Evolutionary conservation across 2,797 vertebrate species (phyloP).

Genomic region (Discoglossus pictus): DNA sequence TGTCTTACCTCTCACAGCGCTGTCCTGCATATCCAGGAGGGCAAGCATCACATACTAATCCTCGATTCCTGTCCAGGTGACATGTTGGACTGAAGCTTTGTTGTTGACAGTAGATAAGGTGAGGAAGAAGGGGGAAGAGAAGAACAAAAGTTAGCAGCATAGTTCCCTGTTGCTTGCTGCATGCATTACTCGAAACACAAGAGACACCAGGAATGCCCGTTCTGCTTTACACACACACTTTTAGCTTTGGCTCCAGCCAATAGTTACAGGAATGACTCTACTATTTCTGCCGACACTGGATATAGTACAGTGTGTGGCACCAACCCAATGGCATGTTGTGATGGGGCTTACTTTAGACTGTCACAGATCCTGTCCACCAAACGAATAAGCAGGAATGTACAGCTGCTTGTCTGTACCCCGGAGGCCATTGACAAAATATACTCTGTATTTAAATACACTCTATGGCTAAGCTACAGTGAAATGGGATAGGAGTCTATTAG

Average conservation of each 20-base stretch:
- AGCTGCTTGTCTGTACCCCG: slow-evolving; percentile 64
- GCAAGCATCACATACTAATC: slow-evolving; percentile 85
- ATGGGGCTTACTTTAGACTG: slow-evolving; percentile 67
- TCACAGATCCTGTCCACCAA: slow-evolving; percentile 58
- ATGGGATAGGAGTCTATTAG: slow-evolving; percentile 45
- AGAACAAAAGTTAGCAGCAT: slow-evolving; percentile 71
- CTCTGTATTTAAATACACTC: slow-evolving; percentile 24
- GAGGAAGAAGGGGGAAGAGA: slow-evolving; percentile 64
- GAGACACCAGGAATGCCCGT: slow-evolving; percentile 50
- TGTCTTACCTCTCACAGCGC: slow-evolving; percentile 88
- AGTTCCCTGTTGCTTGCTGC: slow-evolving; percentile 51
- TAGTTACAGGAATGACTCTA: slow-evolving; percentile 64
- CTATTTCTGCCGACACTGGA: slow-evolving; percentile 74
- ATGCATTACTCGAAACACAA: slow-evolving; percentile 54
- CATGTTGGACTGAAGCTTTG: slow-evolving; percentile 94
- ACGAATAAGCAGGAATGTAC: slow-evolving; percentile 66
- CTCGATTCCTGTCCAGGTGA: slow-evolving; percentile 73
- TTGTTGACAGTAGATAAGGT: slow-evolving; percentile 61
- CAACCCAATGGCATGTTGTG: slow-evolving; percentile 66
- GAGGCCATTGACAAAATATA: slow-evolving; percentile 52
- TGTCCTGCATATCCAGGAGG: slow-evolving; percentile 78
- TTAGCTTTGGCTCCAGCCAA: slow-evolving; percentile 70
- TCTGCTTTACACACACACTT: slow-evolving; percentile 72
- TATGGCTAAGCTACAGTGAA: slow-evolving; percentile 50
- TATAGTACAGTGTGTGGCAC: slow-evolving; percentile 67